These are phyloP conservation scores for Oxyruncus cristatus DNA, from an alignment of 2,113 vertebrate genomes.

Conservation along the genomic window DNA sequence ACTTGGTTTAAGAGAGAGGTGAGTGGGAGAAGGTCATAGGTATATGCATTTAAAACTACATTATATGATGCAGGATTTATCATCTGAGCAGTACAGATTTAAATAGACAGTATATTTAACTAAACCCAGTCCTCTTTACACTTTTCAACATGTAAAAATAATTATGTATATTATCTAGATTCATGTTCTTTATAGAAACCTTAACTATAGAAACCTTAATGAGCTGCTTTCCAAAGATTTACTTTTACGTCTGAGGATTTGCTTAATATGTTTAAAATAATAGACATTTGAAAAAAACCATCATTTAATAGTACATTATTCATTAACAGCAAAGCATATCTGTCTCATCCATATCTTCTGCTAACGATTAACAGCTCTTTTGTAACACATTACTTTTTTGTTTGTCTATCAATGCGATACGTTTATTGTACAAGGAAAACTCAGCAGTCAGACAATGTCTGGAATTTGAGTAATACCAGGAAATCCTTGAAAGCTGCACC, in stretches of 20 bases:
- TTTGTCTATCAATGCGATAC: background rate
- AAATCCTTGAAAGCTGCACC: constrained; percentile 43
- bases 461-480: constrained; percentile 55
- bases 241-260: background rate
- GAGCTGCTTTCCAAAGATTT: background rate
- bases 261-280: background rate
- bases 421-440: background rate
- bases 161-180: background rate
- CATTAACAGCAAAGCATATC: background rate
- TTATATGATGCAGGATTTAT: background rate
- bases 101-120: background rate
- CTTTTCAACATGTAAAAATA: background rate
- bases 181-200: background rate
- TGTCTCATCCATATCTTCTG: background rate
- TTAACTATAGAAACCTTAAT: background rate
- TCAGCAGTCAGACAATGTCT: constrained; percentile 36
- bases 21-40: background rate
- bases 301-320: background rate
- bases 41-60: background rate
- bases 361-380: background rate
- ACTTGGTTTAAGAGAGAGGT: background rate
- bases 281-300: background rate
- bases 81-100: background rate
- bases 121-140: background rate
- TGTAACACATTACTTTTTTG: background rate